Evolutionary conservation across 2,113 vertebrate species (phyloP).

Genomic region (Leptobrachium leishanense): DNA sequence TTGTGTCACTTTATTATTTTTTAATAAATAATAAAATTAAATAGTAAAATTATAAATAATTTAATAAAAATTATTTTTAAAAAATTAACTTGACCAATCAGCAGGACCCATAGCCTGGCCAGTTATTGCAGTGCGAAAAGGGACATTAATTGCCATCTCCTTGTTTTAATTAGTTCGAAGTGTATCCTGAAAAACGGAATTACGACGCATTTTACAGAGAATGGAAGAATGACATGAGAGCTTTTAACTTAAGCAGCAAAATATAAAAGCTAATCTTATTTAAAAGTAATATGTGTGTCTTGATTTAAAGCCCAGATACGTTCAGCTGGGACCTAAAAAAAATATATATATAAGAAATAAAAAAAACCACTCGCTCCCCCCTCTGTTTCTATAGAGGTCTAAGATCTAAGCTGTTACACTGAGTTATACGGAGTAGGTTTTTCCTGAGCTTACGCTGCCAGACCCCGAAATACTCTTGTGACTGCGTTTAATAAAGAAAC

Average conservation of each 20-base stretch:
- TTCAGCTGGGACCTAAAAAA: conserved; percentile 69
- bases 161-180: conserved; percentile 79
- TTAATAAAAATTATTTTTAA: too few relatives aligned
- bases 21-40: too few relatives aligned
- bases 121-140: too few relatives aligned
- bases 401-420: conserved; percentile 73
- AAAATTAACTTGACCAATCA: too few relatives aligned
- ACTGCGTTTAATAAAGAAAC: conserved; percentile 85
- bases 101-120: too few relatives aligned
- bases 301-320: conserved; percentile 78
- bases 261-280: conserved; percentile 84
- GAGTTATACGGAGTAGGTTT: conserved; percentile 71
- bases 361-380: neutral
- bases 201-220: conserved; percentile 77
- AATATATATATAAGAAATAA: conserved; percentile 4
- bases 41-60: too few relatives aligned
- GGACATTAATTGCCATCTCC: conserved; percentile 49
- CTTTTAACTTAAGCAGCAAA: conserved; percentile 84
- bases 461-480: conserved; percentile 80
- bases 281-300: conserved; percentile 81
- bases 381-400: conserved; percentile 60
- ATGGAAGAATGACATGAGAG: conserved; percentile 82
- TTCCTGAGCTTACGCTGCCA: conserved; percentile 75
- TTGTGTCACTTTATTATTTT: too few relatives aligned
- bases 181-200: conserved; percentile 74